Conservation (phyloP, 2,888 invertebrate species). For the Philereme vetulata region DNA sequence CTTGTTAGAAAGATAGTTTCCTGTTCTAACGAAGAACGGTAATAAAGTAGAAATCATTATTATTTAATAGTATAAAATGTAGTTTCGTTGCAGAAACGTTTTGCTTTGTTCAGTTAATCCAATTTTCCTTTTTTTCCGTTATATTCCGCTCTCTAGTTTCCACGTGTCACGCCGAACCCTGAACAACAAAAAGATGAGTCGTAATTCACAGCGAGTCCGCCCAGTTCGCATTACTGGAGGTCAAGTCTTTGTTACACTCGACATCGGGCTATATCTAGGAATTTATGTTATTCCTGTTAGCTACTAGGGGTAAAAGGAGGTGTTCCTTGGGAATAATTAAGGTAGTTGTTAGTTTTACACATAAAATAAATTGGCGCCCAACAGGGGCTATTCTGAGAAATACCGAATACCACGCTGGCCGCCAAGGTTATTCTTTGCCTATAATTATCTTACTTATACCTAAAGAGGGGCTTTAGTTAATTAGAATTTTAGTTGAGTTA, state of each 20-base stretch:
- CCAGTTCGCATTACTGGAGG: conserved; percentile 11
- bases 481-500: too few species aligned
- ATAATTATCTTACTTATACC: not conserved
- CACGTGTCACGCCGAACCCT: conserved; percentile 14
- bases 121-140: conserved; percentile 7
- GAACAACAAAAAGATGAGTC: conserved; percentile 14
- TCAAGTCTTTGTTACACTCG: conserved; percentile 17
- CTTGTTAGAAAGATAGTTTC: too few species aligned
- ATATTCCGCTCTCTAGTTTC: conserved; percentile 6
- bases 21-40: too few species aligned
- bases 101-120: conserved; percentile 3
- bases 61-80: not conserved
- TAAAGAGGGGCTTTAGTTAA: too few species aligned
- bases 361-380: too few species aligned
- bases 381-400: not conserved
- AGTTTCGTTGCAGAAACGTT: not conserved
- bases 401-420: conserved; percentile 3
- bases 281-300: conserved; percentile 15
- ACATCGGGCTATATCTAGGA: conserved; percentile 1
- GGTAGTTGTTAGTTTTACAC: too few species aligned
- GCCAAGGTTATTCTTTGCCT: conserved; percentile 5
- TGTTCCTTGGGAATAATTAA: too few species aligned
- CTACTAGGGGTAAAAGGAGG: not conserved
- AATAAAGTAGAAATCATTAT: too few species aligned
- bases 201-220: conserved; percentile 19